Percentiles rank a stretch among this genome's conserved stretches.
Conservation (phyloP, 2,797 vertebrate species). For the Megalops cyprinoides region DNA sequence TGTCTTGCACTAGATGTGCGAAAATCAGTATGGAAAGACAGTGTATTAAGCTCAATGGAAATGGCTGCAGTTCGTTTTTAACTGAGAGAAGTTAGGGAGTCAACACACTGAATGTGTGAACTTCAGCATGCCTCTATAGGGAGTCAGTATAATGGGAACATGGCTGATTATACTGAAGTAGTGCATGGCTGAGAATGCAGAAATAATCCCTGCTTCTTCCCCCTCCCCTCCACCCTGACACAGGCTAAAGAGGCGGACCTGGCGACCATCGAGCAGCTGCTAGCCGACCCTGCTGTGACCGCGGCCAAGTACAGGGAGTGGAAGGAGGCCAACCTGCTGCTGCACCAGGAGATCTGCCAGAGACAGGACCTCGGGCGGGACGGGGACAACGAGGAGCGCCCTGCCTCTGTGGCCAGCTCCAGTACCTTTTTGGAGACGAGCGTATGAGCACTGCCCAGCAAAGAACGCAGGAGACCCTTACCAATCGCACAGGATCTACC, state of each 20-base stretch:
- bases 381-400: constrained; percentile 50
- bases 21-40: not conserved
- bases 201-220: not conserved
- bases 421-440: constrained; percentile 70
- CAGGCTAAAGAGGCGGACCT: constrained; percentile 94
- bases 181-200: too few species aligned
- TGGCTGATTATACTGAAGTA: not conserved
- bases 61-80: not conserved
- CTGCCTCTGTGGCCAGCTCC: constrained; percentile 34
- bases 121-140: not conserved
- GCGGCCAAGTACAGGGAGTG: constrained; percentile 86
- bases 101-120: not conserved
- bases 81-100: not conserved
- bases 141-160: not conserved
- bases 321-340: constrained; percentile 84
- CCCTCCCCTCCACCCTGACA: constrained; percentile 38
- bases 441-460: constrained; percentile 56
- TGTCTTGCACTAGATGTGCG: not conserved
- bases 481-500: not conserved
- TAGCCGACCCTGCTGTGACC: constrained; percentile 80
- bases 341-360: constrained; percentile 85
- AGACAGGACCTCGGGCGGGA: constrained; percentile 63
- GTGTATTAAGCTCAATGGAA: not conserved
- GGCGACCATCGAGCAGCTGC: constrained; percentile 85
- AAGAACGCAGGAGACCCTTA: not conserved